phyloP scores from a whole-genome alignment of 2,888 invertebrate species.

The Papilio demoleus region DNA sequence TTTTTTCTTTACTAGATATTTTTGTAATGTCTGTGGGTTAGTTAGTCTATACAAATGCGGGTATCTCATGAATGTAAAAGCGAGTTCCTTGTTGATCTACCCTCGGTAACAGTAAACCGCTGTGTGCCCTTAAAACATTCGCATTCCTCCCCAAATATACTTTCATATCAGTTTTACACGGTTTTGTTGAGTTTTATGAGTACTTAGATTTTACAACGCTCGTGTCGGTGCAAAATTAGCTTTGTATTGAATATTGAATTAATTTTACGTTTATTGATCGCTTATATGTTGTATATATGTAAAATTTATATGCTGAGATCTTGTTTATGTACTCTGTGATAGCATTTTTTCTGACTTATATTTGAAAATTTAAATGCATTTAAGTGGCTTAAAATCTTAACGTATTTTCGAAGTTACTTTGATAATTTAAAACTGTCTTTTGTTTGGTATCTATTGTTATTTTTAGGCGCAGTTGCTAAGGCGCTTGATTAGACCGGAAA shows the following conservation, averaged over 20 bases:
- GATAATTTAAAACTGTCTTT: no score
- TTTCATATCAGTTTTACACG: slow-evolving; percentile 9
- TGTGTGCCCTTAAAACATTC: slow-evolving; percentile 25
- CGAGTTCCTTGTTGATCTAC: slow-evolving; percentile 44
- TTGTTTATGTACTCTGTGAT: background rate
- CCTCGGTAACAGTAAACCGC: slow-evolving; percentile 45
- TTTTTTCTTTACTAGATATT: no score
- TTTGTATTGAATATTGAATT: slow-evolving; percentile 12
- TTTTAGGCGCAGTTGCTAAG: no score
- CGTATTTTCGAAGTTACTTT: no score
- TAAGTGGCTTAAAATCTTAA: no score
- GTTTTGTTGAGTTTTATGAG: slow-evolving; percentile 25
- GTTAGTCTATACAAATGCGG: slow-evolving; percentile 44
- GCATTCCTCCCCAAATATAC: slow-evolving; percentile 23
- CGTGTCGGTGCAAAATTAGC: slow-evolving; percentile 13
- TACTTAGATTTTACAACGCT: slow-evolving; percentile 26
- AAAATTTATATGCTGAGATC: background rate
- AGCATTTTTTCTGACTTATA: no score
- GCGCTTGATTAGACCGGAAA: no score
- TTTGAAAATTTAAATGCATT: no score
- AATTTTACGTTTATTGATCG: slow-evolving; percentile 26
- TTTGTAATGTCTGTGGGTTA: slow-evolving; percentile 16
- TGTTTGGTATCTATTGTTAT: no score
- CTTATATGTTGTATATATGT: background rate
- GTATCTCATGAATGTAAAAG: slow-evolving; percentile 66